Conservation (phyloP, 2,797 vertebrate species). For the Babyrousa celebensis region DNA sequence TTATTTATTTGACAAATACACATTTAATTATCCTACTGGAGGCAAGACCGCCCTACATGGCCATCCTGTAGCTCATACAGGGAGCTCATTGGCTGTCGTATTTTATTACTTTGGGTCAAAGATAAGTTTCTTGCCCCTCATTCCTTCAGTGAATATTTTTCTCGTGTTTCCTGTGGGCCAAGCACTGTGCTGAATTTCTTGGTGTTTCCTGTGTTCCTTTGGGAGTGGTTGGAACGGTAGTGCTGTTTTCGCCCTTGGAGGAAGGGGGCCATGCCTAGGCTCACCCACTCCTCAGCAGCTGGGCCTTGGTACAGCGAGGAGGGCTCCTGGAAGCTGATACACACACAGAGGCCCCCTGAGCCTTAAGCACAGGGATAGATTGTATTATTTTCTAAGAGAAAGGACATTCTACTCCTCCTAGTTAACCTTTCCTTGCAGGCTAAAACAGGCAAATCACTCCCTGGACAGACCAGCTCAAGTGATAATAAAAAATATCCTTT, state of each 20-base stretch:
- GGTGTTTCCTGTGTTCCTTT: accelerated
- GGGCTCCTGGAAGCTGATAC: constrained; percentile 80
- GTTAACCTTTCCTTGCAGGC: constrained; percentile 79
- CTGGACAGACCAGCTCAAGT: constrained; percentile 49
- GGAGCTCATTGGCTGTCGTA: accelerated
- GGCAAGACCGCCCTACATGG: background rate
- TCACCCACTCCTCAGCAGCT: constrained; percentile 20
- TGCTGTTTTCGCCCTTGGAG: background rate
- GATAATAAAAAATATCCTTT: background rate
- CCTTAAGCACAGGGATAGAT: constrained; percentile 80
- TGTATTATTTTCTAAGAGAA: constrained; percentile 86
- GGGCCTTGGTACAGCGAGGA: constrained; percentile 74
- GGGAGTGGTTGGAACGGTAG: background rate
- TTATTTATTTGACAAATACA: background rate
- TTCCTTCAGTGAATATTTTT: background rate
- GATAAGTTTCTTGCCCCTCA: background rate
- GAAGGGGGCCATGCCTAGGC: background rate
- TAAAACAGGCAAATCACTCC: constrained; percentile 78
- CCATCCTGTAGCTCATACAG: background rate
- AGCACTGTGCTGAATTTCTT: background rate
- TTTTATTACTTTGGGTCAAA: background rate
- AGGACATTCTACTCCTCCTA: constrained; percentile 69
- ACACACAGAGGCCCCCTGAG: constrained; percentile 74
- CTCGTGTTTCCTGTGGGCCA: background rate
- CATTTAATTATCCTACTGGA: background rate